Evolutionary conservation across 2,888 invertebrate genomes (phyloP).

Genomic region (Tuberolachnus salignus): DNA sequence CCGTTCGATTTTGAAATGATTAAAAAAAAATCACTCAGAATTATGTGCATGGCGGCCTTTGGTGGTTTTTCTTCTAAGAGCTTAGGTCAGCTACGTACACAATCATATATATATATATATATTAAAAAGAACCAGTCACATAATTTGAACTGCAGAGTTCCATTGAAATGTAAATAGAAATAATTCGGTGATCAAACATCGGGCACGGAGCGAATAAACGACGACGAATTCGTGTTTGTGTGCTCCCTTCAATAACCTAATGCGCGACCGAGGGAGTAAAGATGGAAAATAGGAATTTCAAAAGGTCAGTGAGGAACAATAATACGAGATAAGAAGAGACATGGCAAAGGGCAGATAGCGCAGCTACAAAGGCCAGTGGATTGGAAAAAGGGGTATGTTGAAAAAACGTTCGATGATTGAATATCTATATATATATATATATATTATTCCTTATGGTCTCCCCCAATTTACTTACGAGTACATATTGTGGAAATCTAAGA

Average conservation of each 20-base stretch:
- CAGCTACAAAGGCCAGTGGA: slow-evolving; percentile 54
- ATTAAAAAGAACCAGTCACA: slow-evolving; percentile 31
- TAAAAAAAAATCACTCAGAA: slow-evolving; percentile 44
- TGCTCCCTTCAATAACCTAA: slow-evolving; percentile 47
- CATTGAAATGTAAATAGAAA: slow-evolving; percentile 57
- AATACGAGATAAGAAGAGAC: slow-evolving; percentile 54
- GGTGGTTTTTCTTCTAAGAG: slow-evolving; percentile 19
- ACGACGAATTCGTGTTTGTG: slow-evolving; percentile 49
- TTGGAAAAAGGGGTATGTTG: slow-evolving; percentile 56
- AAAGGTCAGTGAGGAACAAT: slow-evolving; percentile 56
- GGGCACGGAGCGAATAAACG: slow-evolving; percentile 11
- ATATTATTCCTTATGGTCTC: slow-evolving; percentile 15
- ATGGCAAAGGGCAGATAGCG: slow-evolving; percentile 56
- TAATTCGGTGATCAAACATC: slow-evolving; percentile 51
- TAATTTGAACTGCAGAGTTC: slow-evolving; percentile 40
- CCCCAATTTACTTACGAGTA: slow-evolving; percentile 54
- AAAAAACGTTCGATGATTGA: slow-evolving; percentile 48
- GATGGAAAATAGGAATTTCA: slow-evolving; percentile 54
- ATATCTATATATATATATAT: slow-evolving; percentile 30
- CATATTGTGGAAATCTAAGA: slow-evolving; percentile 21
- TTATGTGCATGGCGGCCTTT: slow-evolving; percentile 42
- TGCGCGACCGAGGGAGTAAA: slow-evolving; percentile 27
- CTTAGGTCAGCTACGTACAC: slow-evolving; percentile 17
- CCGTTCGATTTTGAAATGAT: slow-evolving; percentile 39
- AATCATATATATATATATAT: neutral